Evolutionary conservation across 2,888 invertebrate genomes (phyloP), one percentile per base, ranked within the genome.

Genomic region (Xanthostigma xanthostigma): DNA sequence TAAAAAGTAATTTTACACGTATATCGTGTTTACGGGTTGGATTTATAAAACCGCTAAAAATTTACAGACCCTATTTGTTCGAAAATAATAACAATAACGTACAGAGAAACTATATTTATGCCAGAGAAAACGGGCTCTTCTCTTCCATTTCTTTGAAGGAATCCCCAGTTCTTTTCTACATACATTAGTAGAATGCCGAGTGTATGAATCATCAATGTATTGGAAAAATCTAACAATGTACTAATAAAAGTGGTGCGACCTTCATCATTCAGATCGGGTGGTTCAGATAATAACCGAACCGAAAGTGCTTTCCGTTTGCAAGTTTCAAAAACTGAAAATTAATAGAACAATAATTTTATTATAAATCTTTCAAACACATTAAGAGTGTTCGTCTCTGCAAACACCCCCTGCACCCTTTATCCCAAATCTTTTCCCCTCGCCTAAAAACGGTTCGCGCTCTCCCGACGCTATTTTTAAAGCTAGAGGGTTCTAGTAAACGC

Each of bases 181-280:
- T 79, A 84, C 57, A 79, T 75, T 14, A 89, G 64, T 39, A 89
- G 64, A 0, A 81, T 78, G 5, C 88, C 89, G 3, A 82, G 62
- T 1, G 87, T 80, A 58, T 84, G 76, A 4, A 86, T 71, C 50
- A 78, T 78, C 46, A 75, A 70, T 52, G 76, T 74, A 40, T 72
- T 71, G 8, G 48, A 42, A 59, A 82, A 78, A 63, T 83, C 77
- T 1, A 85, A 60, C 1, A 76, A 63, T 0, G 81, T 78, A 47
- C 77, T 71, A 0, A 84, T 68, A 59, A 75, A 81, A 12, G 75
- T 58, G 3, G 67, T 64, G 44, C 76, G 71, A 51, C 79, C 78
- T 10, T 69, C 70, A 11, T 73, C 74, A 0, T 68, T 66, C 35
- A 71, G 66, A 54, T 74, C 62, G 1, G 63, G 54, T 0, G 77